A percentile compares a stretch with the other conserved stretches of the same genome.
phyloP scores from a whole-genome alignment of 2,797 vertebrate genomes.

The Poecile montanus region DNA sequence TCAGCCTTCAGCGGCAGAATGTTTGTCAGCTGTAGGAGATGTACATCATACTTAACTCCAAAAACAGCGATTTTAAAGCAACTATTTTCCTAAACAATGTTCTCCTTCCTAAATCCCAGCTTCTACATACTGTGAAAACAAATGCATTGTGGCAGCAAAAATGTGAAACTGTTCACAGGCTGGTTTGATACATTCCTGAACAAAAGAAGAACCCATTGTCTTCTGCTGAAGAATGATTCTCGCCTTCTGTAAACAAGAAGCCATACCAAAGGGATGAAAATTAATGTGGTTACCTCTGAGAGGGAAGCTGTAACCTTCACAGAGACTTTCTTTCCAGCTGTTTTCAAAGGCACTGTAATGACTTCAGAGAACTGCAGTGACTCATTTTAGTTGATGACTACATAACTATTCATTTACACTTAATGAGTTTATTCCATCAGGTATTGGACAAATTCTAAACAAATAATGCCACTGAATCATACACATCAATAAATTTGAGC shows the following conservation, averaged over 20 bases:
- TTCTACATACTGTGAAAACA: neutral
- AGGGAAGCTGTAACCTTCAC: conserved; percentile 67
- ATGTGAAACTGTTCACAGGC: neutral
- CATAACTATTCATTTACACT: conserved; percentile 78
- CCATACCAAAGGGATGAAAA: conserved; percentile 33
- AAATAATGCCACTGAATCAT: conserved; percentile 73
- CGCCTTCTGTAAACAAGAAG: neutral
- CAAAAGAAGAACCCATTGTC: neutral
- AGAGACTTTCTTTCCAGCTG: conserved; percentile 69
- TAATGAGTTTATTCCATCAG: conserved; percentile 80
- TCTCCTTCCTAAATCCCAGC: neutral
- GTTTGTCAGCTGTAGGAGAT: neutral
- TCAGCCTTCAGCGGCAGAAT: neutral
- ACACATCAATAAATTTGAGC: conserved; percentile 73
- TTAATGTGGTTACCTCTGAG: conserved; percentile 45
- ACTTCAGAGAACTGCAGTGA: conserved; percentile 71
- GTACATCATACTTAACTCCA: neutral
- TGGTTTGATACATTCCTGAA: neutral
- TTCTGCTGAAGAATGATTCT: neutral
- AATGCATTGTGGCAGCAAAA: neutral
- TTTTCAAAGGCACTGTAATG: conserved; percentile 69
- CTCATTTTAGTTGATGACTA: conserved; percentile 77
- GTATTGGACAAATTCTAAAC: conserved; percentile 74
- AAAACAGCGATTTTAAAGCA: neutral
- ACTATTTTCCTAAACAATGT: neutral